phyloP scores from a whole-genome alignment of 2,797 vertebrate genomes.

The Bradypus variegatus region DNA sequence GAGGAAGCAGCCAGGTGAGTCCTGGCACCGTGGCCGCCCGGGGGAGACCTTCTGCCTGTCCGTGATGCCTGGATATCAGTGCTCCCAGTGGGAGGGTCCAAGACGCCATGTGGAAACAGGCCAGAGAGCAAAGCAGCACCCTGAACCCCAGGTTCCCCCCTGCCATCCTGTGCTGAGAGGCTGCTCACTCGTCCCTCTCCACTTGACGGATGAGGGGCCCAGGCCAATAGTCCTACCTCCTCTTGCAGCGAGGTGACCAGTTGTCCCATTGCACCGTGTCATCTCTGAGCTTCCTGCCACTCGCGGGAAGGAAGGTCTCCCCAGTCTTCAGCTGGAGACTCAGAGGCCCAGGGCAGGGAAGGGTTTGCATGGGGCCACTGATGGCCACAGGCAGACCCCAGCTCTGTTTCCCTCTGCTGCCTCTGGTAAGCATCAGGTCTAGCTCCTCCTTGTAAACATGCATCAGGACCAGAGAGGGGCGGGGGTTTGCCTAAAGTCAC shows the following conservation, averaged over 20 bases:
- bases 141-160: accelerated
- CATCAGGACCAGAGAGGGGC: background rate
- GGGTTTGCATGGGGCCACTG: background rate
- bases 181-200: accelerated
- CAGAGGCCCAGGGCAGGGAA: background rate
- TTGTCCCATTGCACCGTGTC: accelerated
- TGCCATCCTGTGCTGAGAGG: background rate
- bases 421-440: background rate
- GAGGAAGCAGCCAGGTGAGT: conserved; percentile 29
- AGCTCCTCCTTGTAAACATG: background rate
- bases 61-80: accelerated
- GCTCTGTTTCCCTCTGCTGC: background rate
- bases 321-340: background rate
- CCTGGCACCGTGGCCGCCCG: accelerated
- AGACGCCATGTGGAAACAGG: accelerated
- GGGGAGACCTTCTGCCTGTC: background rate
- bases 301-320: accelerated
- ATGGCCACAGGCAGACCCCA: background rate
- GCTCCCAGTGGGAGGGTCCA: background rate
- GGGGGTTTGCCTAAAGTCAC: background rate
- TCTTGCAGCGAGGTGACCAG: accelerated
- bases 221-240: background rate
- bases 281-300: background rate
- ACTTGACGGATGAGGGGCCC: accelerated
- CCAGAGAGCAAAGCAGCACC: background rate